These are phyloP conservation scores for Thamnaconus septentrionalis DNA, from an alignment of 2,113 vertebrate species.

Conservation along the genomic window DNA sequence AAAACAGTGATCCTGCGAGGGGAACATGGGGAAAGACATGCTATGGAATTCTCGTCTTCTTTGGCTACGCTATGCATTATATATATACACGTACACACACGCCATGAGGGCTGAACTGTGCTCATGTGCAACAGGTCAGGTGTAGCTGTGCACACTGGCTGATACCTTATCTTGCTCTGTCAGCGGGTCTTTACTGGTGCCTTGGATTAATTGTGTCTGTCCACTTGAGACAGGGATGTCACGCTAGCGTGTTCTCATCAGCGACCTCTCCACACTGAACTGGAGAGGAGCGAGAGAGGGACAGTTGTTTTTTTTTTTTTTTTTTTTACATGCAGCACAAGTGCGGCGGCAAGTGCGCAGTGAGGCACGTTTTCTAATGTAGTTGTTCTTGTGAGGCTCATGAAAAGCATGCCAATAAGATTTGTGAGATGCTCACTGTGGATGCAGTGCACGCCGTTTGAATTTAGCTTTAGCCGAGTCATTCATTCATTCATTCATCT, in stretches of 20 bases:
- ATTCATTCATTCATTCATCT: too few species aligned
- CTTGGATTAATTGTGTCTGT: constrained; percentile 62
- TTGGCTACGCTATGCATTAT: constrained; percentile 32
- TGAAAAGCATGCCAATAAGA: too few species aligned
- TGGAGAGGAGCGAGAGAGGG: constrained; percentile 13
- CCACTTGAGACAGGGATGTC: constrained; percentile 65
- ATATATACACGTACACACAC: constrained; percentile 4
- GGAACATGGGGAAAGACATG: not conserved
- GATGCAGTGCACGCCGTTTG: too few species aligned
- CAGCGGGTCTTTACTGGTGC: constrained; percentile 62
- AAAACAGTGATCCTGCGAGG: constrained; percentile 4
- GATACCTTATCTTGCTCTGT: constrained; percentile 64
- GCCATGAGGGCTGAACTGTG: constrained; percentile 43
- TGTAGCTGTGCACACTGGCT: constrained; percentile 36
- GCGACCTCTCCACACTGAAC: constrained; percentile 19
- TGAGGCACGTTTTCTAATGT: too few species aligned
- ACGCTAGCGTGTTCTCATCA: constrained; percentile 48
- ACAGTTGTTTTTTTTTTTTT: constrained; percentile 11
- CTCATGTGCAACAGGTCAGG: constrained; percentile 50
- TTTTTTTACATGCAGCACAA: too few species aligned
- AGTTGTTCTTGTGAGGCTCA: too few species aligned
- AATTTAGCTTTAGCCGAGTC: too few species aligned
- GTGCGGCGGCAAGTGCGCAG: too few species aligned
- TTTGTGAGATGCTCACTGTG: too few species aligned
- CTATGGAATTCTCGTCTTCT: constrained; percentile 4